Evolutionary conservation across 2,888 invertebrate species (phyloP).

Genomic region (Pharmacophagus antenor): DNA sequence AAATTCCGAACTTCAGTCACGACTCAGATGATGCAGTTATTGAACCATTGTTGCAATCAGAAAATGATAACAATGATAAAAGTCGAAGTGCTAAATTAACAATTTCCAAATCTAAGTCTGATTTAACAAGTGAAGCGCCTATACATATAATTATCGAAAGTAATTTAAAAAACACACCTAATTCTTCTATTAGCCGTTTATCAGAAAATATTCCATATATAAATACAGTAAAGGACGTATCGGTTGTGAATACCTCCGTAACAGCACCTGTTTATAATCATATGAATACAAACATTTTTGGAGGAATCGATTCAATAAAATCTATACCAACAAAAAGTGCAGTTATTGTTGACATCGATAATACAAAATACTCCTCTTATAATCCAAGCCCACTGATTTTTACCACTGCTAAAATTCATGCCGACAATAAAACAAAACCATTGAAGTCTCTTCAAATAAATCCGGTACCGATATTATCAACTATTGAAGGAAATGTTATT

Average conservation of each 20-base stretch:
- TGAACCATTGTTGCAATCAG: slow-evolving; percentile 68
- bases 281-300: slow-evolving; percentile 64
- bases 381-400: slow-evolving; percentile 65
- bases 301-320: slow-evolving; percentile 43
- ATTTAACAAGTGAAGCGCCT: slow-evolving; percentile 47
- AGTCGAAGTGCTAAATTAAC: slow-evolving; percentile 67
- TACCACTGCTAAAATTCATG: slow-evolving; percentile 75
- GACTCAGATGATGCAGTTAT: slow-evolving; percentile 69
- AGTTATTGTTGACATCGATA: slow-evolving; percentile 63
- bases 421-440: slow-evolving; percentile 57
- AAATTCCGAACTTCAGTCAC: slow-evolving; percentile 58
- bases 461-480: slow-evolving; percentile 65
- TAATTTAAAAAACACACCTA: slow-evolving; percentile 38
- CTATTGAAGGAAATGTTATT: slow-evolving; percentile 54
- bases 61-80: slow-evolving; percentile 52
- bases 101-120: slow-evolving; percentile 66
- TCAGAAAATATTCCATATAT: slow-evolving; percentile 37
- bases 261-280: slow-evolving; percentile 52
- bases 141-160: slow-evolving; percentile 45
- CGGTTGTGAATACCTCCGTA: slow-evolving; percentile 39
- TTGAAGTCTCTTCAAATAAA: slow-evolving; percentile 68
- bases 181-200: slow-evolving; percentile 33
- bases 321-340: slow-evolving; percentile 50
- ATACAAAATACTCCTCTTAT: slow-evolving; percentile 47
- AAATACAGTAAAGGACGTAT: slow-evolving; percentile 43